phyloP scores from a whole-genome alignment of 1,140 invertebrate species.

The Hylaeus volcanicus region DNA sequence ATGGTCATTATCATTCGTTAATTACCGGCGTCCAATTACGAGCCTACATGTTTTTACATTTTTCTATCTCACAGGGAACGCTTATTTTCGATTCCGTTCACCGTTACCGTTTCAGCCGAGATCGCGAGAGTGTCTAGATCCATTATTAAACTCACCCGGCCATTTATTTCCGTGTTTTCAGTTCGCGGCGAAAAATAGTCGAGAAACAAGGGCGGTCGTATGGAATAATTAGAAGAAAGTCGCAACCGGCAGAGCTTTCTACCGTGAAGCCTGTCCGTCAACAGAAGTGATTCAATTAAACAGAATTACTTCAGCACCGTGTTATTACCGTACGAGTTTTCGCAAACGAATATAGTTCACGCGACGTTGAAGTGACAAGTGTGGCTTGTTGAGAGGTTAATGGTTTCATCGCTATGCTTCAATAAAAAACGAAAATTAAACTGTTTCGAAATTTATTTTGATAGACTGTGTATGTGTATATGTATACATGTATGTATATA shows the following conservation, averaged over 20 bases:
- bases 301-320: constrained; percentile 8
- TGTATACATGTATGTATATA: no score
- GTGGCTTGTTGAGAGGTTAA: no score
- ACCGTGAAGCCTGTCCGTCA: constrained; percentile 14
- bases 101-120: constrained; percentile 54
- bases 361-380: neutral
- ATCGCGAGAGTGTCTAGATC: constrained; percentile 9
- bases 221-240: constrained; percentile 45
- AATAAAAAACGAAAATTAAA: no score
- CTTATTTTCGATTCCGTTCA: constrained; percentile 61
- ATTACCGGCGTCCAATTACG: constrained; percentile 60
- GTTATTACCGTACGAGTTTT: neutral
- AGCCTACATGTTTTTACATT: constrained; percentile 33
- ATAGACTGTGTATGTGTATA: no score
- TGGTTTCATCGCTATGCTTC: no score
- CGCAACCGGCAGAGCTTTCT: constrained; percentile 22
- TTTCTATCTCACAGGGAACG: constrained; percentile 17
- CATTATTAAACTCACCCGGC: constrained; percentile 46
- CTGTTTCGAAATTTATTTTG: no score
- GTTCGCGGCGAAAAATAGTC: neutral
- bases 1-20: constrained; percentile 55
- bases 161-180: constrained; percentile 46
- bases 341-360: neutral
- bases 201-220: constrained; percentile 8
- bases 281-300: constrained; percentile 32